Evolutionary conservation across 2,888 invertebrate species (phyloP), one percentile per base, ranked within the genome.

Genomic region (Leptopilina drosophilae): DNA sequence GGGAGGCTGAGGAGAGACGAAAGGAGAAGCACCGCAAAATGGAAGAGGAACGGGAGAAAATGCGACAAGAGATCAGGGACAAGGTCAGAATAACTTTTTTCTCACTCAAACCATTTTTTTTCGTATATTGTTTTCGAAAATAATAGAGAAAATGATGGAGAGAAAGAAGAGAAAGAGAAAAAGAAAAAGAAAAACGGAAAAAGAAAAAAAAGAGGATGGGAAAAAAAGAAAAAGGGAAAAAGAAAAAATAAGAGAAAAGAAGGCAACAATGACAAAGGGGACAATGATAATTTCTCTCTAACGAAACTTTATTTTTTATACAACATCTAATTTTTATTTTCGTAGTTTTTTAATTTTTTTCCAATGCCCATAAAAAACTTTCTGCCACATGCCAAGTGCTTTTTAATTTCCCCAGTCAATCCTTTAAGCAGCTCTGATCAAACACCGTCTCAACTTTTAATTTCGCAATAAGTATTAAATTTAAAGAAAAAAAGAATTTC

Each of bases 11-110:
- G 93, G 99, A 99, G 88, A 94, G 98, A 90, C 95, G 99, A 93
- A 98, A 99, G 95, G 99, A 99, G 93, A 99, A 99, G 93, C 99
- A 99, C 93, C 96, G 99, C 91, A 99, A 99, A 94, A 98, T 99
- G 98, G 99, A 99, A 93, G 98, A 98, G 91, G 99, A 99, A 93
- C 94, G 99, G 87, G 99, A 99, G 94, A 98, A 97, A 93, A 98
- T 99, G 98, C 95, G 99, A 92, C 98, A 99, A 94, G 98, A 98
- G 93, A 99, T 99, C 93, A 95, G 99, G 93, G 98, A 99, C 94
- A 99, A 99, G 97, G 99, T 99, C 92, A 92, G 94, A 83, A 81
- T 80, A 81, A 81, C 82, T 78, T 83, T 49, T 76, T 40, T 56
- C 73, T 77, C 59, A 26, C 56, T 73, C 33, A 33, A 33, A 33